A percentile compares a stretch with the other conserved stretches of the same genome.
Evolutionary conservation across 2,888 invertebrate species (phyloP).

Genomic region (Cinara cedri): DNA sequence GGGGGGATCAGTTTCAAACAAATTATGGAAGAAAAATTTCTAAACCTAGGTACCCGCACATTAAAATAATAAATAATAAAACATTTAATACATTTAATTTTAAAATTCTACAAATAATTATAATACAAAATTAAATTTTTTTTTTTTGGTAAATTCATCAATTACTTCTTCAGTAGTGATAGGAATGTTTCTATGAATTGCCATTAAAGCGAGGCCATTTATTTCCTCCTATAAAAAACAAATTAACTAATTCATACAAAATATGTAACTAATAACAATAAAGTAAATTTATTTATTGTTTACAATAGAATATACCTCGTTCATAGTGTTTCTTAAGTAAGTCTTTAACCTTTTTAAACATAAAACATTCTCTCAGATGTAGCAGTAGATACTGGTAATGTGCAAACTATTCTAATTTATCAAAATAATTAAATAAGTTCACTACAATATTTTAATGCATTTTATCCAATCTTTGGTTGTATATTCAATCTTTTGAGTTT

Average conservation of each 20-base stretch:
- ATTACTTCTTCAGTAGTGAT: constrained; percentile 10
- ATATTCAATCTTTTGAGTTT: constrained; percentile 15
- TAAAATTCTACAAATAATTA: no score
- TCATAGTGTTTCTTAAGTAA: no score
- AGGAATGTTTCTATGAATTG: constrained; percentile 1
- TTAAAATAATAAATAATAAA: no score
- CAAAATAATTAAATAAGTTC: constrained; percentile 11
- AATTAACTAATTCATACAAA: not conserved
- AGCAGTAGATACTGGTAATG: no score
- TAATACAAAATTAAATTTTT: constrained; percentile 1
- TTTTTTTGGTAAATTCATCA: constrained; percentile 6
- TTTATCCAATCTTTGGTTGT: constrained; percentile 32
- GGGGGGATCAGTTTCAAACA: no score
- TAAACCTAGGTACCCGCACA: no score
- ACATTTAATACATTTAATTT: no score
- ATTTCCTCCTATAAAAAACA: not conserved
- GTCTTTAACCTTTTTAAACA: no score
- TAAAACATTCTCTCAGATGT: no score
- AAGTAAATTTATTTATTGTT: constrained; percentile 1
- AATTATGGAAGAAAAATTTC: no score
- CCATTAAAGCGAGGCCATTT: constrained; percentile 8
- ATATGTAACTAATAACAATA: constrained; percentile 18
- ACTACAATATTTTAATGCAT: constrained; percentile 12
- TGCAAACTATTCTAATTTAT: not conserved
- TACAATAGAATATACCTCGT: not conserved